Percentiles rank a stretch among this genome's conserved stretches.
These are phyloP conservation scores for Yasuhikotakia modesta DNA, from an alignment of 2,797 vertebrate genomes.

Conservation along the genomic window DNA sequence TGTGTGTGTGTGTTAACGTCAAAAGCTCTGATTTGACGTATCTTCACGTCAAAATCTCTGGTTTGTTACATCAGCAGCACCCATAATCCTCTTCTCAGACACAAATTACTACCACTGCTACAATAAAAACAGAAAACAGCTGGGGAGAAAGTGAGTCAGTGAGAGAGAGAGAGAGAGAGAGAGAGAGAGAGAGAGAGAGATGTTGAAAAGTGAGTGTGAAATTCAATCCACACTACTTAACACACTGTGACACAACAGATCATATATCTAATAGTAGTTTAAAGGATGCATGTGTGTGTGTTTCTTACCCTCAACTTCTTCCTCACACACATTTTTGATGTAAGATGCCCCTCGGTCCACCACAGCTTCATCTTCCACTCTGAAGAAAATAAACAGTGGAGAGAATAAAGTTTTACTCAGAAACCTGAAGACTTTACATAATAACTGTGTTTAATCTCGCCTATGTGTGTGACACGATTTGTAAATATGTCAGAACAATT, in stretches of 20 bases:
- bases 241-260: slow-evolving; percentile 13
- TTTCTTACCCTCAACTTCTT: slow-evolving; percentile 94
- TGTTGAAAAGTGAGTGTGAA: slow-evolving; percentile 16
- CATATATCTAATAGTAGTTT: not conserved
- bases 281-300: slow-evolving; percentile 1
- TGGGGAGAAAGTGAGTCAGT: not conserved
- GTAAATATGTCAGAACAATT: not conserved
- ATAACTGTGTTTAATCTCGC: slow-evolving; percentile 8
- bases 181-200: not conserved
- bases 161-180: slow-evolving; percentile 1
- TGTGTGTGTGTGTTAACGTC: not conserved
- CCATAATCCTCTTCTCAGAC: slow-evolving; percentile 43
- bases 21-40: too few relatives aligned
- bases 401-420: slow-evolving; percentile 66
- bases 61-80: slow-evolving; percentile 30
- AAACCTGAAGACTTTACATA: not conserved
- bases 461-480: not conserved
- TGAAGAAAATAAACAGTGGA: slow-evolving; percentile 78
- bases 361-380: slow-evolving; percentile 97
- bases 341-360: slow-evolving; percentile 95
- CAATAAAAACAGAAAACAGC: not conserved
- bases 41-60: slow-evolving; percentile 30
- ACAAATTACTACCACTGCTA: not conserved
- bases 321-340: slow-evolving; percentile 94
- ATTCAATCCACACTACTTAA: slow-evolving; percentile 15